Conservation (phyloP, 2,113 vertebrate genomes). For the Melanerpes formicivorus region DNA sequence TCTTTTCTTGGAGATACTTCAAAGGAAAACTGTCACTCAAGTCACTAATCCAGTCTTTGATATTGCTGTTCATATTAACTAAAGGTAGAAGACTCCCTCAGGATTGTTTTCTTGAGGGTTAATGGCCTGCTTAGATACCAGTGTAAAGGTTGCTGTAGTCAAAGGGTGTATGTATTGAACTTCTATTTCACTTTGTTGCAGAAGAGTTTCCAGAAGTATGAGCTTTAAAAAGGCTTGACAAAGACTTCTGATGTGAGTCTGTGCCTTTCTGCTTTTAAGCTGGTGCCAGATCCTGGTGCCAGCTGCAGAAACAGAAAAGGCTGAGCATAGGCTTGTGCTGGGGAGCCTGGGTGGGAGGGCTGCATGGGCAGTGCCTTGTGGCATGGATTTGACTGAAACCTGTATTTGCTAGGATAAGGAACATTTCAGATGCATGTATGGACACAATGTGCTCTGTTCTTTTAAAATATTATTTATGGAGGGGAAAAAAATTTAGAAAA, state of each 20-base stretch:
- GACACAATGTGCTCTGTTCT: not conserved
- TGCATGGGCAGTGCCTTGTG: fast-evolving
- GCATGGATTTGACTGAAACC: not conserved
- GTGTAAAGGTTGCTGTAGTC: not conserved
- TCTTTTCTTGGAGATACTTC: not conserved
- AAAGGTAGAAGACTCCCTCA: not conserved
- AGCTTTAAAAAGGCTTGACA: not conserved
- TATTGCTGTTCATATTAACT: not conserved
- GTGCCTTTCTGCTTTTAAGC: not conserved
- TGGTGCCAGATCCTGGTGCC: too few species aligned
- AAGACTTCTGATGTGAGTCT: not conserved
- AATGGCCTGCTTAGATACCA: not conserved
- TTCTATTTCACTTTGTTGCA: not conserved
- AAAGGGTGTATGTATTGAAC: not conserved
- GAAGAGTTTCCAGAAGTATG: not conserved
- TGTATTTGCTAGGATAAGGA: not conserved
- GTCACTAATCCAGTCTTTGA: not conserved
- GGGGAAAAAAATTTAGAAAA: not conserved
- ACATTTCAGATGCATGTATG: not conserved
- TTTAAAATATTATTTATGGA: not conserved
- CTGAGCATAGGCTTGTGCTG: fast-evolving
- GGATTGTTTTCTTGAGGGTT: not conserved
- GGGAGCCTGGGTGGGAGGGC: fast-evolving
- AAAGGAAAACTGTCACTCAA: not conserved
- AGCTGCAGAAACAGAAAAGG: not conserved